Percentiles rank a stretch among this genome's conserved stretches.
These are phyloP conservation scores for Sebastes itinus DNA, from an alignment of 2,797 vertebrate genomes.

Conservation along the genomic window DNA sequence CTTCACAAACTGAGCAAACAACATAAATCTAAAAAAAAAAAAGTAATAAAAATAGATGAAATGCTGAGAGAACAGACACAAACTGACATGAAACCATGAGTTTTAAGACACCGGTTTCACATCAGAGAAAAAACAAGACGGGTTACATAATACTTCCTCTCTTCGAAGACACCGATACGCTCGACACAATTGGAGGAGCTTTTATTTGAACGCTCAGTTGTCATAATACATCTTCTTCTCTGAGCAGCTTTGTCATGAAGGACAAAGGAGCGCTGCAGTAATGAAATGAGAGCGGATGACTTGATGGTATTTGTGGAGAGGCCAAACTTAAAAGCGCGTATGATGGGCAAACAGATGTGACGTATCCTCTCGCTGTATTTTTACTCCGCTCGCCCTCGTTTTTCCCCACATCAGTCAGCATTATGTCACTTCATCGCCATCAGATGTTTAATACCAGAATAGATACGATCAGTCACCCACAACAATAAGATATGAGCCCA, in stretches of 20 bases:
- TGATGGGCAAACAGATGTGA: neutral
- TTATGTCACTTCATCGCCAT: neutral
- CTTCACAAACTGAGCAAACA: neutral
- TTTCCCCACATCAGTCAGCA: neutral
- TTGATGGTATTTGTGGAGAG: conserved; percentile 5
- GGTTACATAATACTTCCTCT: neutral
- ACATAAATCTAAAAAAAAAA: neutral
- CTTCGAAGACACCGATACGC: neutral
- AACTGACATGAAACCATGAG: neutral
- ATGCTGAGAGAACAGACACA: neutral
- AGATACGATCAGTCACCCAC: conserved; percentile 8
- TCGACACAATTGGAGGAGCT: neutral
- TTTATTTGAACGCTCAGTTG: neutral
- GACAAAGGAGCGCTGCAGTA: neutral
- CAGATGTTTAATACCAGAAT: conserved; percentile 36
- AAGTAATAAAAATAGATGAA: neutral
- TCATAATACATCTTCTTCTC: neutral
- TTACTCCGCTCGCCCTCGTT: neutral
- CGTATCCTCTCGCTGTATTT: conserved; percentile 24
- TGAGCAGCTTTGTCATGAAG: neutral
- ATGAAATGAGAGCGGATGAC: neutral
- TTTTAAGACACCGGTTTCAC: neutral
- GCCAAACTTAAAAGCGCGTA: neutral
- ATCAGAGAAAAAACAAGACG: neutral
- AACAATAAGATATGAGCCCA: neutral